phyloP scores from a whole-genome alignment of 2,797 vertebrate species.

The Enteromius unitaeniatus region DNA sequence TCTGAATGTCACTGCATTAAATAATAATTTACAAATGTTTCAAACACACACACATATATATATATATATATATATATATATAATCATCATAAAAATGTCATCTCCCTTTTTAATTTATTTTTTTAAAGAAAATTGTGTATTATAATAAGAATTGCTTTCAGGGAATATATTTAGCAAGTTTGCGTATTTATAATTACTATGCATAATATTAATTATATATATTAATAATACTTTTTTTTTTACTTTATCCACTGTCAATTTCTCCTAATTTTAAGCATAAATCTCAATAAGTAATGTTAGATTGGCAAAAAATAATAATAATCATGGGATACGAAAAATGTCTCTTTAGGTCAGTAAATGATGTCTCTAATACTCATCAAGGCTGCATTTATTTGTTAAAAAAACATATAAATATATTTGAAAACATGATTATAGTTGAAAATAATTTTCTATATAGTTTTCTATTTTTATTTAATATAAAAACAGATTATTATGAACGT shows the following conservation, averaged over 20 bases:
- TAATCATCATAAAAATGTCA: not conserved
- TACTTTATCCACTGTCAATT: not conserved
- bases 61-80: too few relatives aligned
- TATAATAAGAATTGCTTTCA: not conserved
- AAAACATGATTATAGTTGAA: not conserved
- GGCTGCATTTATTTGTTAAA: not conserved
- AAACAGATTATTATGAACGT: not conserved
- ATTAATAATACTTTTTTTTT: not conserved
- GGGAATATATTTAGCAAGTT: not conserved
- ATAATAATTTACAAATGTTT: not conserved
- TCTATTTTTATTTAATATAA: not conserved
- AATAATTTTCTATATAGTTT: not conserved
- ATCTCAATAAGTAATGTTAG: not conserved
- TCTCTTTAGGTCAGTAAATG: not conserved
- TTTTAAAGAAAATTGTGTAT: too few relatives aligned
- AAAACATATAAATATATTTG: not conserved
- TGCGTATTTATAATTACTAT: not conserved
- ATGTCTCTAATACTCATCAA: not conserved
- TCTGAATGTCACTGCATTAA: not conserved
- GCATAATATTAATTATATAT: not conserved
- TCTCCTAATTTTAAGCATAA: not conserved
- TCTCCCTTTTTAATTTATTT: not conserved
- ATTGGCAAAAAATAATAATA: too few relatives aligned
- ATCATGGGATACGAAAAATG: not conserved
- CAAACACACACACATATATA: too few relatives aligned